Evolutionary conservation across 2,113 vertebrate genomes (phyloP).

Genomic region (Halcyon senegalensis): DNA sequence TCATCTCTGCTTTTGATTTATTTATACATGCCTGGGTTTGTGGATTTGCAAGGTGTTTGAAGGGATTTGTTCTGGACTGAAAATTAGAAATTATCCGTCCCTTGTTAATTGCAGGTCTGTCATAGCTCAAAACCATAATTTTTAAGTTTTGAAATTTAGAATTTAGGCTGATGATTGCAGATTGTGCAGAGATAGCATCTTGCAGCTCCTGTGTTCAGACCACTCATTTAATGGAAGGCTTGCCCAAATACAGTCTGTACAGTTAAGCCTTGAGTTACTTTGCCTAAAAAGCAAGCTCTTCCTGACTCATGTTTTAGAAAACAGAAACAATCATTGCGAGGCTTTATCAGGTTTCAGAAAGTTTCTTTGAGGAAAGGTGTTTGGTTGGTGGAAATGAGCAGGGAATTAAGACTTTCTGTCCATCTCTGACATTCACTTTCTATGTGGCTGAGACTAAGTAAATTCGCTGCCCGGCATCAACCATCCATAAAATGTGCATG

Average conservation of each 20-base stretch:
- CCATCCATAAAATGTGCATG: background rate
- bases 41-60: background rate
- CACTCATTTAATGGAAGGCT: background rate
- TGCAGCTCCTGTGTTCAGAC: background rate
- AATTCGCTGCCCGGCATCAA: background rate
- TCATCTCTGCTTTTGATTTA: background rate
- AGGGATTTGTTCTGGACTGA: background rate
- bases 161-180: background rate
- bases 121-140: background rate
- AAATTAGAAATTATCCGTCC: background rate
- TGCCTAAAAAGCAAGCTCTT: background rate
- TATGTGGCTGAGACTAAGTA: background rate
- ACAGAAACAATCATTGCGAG: background rate
- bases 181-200: background rate
- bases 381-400: background rate
- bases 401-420: background rate
- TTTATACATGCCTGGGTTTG: background rate
- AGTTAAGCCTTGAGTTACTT: slow-evolving; percentile 16
- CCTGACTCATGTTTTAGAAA: background rate
- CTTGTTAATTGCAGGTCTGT: background rate
- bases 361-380: background rate
- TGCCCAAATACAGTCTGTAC: background rate
- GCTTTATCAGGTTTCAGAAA: background rate
- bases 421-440: background rate
- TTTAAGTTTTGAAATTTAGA: background rate